phyloP scores from a whole-genome alignment of 2,888 invertebrate genomes.

The Neoascia interrupta region DNA sequence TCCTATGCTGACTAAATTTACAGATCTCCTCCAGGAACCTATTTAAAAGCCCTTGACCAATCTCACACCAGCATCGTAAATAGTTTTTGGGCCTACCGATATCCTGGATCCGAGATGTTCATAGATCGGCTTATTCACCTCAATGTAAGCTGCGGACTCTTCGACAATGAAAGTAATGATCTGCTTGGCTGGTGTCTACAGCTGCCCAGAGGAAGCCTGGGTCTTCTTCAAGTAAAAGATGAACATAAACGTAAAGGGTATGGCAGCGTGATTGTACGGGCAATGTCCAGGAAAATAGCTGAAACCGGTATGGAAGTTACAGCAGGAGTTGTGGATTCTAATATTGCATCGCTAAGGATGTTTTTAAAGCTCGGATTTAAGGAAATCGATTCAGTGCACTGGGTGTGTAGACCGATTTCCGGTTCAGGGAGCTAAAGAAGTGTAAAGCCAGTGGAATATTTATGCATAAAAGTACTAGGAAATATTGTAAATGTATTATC shows the following conservation, averaged over 20 bases:
- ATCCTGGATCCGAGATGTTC: constrained; percentile 62
- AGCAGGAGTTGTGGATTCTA: constrained; percentile 55
- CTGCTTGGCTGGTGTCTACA: constrained; percentile 69
- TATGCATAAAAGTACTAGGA: too few relatives aligned
- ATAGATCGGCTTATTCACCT: constrained; percentile 56
- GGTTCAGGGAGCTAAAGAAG: too few relatives aligned
- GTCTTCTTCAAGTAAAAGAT: constrained; percentile 62
- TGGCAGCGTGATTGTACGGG: constrained; percentile 56
- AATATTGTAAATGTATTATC: too few relatives aligned
- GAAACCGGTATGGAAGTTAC: constrained; percentile 61
- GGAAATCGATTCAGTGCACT: constrained; percentile 24
- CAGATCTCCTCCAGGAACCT: too few relatives aligned
- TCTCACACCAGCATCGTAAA: constrained; percentile 60
- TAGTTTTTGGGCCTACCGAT: constrained; percentile 67
- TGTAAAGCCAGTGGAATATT: too few relatives aligned
- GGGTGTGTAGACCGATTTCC: too few relatives aligned
- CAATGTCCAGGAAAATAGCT: constrained; percentile 61
- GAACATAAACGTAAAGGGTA: constrained; percentile 58
- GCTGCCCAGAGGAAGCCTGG: constrained; percentile 61
- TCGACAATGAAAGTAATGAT: constrained; percentile 51
- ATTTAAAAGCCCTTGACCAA: too few relatives aligned
- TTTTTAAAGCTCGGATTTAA: constrained; percentile 69
- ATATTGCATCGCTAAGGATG: constrained; percentile 60
- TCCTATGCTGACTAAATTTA: too few relatives aligned
- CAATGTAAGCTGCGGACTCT: constrained; percentile 68